Evolutionary conservation across 1,140 invertebrate species (phyloP), one percentile per base, ranked within the genome.

Genomic region (Lethrus apterus): DNA sequence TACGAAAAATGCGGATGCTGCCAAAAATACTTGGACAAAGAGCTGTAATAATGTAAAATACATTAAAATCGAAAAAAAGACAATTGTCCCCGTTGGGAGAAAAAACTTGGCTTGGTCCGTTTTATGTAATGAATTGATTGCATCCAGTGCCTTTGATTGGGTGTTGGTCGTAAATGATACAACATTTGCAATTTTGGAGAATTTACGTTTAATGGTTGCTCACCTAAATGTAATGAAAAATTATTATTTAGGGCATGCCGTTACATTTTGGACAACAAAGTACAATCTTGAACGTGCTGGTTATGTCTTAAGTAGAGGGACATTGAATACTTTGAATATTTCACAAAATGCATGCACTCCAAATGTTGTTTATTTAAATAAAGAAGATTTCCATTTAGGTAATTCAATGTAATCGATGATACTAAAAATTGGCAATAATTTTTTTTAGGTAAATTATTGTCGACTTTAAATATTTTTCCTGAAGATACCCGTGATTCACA

Each of bases 191-290:
- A 44, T 63, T 26, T 21, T 57, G 29, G 61, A 63, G 33, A 63
- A 63, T 52, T 50, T 63, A 10, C 49, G 61, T 17, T 52, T 48
- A 15, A 56, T 57, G 41, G 35, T 62, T 2, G 54, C 53, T 15
- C 35, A 41, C 8, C 47, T 59, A 40, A 49, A 61, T 38, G 18
- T 43, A 7, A 31, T 42, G 4, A 18, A 54, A n/a, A 46, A 44
- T n/a, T 52, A 58, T 55, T 63, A 63, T 54, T 47, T 63, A 30
- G 61, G 61, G 5, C 52, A 63, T 55, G 38, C 55, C 2, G 40
- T 50, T 7, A 18, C 19, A 21, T 44, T 44, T 38, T 50, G 41
- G 43, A 33, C 18, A 19, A 40, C 29, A 20, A 44, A 15, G 17
- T 50, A 50, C 33, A 50, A 50, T 33, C 33, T 23, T 1, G 58